Evolutionary conservation across 92 coral and sea anemone species (phyloP), one percentile per base, ranked within the genome.

Genomic region (Micromussa lordhowensis): DNA sequence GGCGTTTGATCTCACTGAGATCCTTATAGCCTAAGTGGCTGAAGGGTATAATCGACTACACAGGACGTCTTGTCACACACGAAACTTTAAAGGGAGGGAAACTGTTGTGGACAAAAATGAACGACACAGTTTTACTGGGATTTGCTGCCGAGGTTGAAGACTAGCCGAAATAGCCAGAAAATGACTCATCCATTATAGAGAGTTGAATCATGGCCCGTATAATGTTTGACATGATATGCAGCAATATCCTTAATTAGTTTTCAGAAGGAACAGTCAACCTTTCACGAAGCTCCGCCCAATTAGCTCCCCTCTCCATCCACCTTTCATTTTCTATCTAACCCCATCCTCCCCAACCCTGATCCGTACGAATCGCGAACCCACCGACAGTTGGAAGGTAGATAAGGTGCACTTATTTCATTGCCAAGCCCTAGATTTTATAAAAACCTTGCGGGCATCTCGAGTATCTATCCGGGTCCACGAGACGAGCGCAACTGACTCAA

Each of bases 161-260:
- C n/a, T 2, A 36, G 38, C 38, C n/a, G n/a, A 36, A 36, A 44
- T 1, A 0, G 9, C 12, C 32, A 68, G 49, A 61, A 80, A 59
- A 59, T 80, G 35, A 59, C 17, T 6, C 61, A 31, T 53, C 49
- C 13, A 21, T 48, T 68, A 17, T 8, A 44, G 51, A 24, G 30
- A 76, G 48, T 5, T 82, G 44, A 68, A 17, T 29, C 28, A 51
- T 69, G 66, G 68, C 21, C 79, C 32, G 31, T 83, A 59, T 54
- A n/a, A 21, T 26, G 51, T 14, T 11, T 2, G 29, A 57, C 38
- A 59, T 29, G 69, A 83, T 71, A 83, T 51, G 79, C 26, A 12
- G 71, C 54, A 72, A 84, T 84, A 84, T 84, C 73, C 34, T 30
- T 54, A 72, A 82, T 82, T 30, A 44, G 22, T 30, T 82, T 22